A percentile compares a stretch with the other conserved stretches of the same genome.
Conservation (phyloP, 2,797 vertebrate genomes). For the Sebastes steindachneri region DNA sequence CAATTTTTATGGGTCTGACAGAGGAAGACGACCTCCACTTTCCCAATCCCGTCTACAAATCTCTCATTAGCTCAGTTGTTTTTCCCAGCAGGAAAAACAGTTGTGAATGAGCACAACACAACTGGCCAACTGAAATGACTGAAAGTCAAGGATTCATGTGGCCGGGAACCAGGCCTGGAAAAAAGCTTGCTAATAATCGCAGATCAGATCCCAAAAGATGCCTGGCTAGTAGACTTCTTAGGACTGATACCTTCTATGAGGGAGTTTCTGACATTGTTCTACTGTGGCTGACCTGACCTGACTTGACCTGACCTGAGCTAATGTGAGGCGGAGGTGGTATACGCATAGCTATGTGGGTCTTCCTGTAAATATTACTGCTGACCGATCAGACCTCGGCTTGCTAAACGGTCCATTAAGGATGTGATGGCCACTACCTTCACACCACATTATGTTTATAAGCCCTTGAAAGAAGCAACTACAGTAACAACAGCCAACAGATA, state of each 20-base stretch:
- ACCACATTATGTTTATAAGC: neutral
- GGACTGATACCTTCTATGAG: neutral
- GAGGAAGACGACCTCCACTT: neutral
- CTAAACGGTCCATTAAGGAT: neutral
- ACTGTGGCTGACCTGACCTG: neutral
- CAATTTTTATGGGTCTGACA: neutral
- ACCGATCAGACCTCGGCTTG: neutral
- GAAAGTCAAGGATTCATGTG: neutral
- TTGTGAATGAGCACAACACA: neutral
- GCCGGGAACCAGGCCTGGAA: neutral
- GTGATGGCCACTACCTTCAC: neutral
- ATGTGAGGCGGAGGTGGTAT: neutral
- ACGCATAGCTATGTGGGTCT: neutral
- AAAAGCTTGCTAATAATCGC: neutral
- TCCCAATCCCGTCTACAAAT: neutral
- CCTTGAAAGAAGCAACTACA: neutral
- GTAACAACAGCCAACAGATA: constrained; percentile 12
- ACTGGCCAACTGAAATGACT: neutral
- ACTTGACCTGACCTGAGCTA: neutral
- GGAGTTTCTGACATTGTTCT: neutral
- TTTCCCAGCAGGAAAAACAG: neutral
- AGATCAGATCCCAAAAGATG: neutral
- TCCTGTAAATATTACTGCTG: neutral
- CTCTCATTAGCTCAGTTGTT: neutral
- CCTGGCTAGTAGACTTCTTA: neutral